Evolutionary conservation across 1,140 invertebrate species (phyloP), one percentile per base, ranked within the genome.

Genomic region (Cylas formicarius): DNA sequence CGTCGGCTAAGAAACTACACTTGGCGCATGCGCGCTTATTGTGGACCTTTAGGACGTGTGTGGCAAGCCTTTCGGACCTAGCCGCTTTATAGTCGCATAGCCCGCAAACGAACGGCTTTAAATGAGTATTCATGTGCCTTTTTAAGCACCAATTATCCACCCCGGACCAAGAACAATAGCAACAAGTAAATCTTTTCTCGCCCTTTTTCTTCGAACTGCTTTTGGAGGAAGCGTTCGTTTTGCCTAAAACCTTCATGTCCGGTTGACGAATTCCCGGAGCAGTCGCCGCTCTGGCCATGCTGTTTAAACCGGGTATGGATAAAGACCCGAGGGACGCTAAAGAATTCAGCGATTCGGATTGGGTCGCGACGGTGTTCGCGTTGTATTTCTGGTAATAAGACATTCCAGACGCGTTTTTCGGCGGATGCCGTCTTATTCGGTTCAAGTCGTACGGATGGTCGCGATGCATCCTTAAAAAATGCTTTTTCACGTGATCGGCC

Each of bases 401-500:
- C 62, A 67, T 67, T 22, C 66, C 66, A 20, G 64, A 67, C 17
- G 67, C 61, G 37, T 68, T 68, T 54, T 75, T 75, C 3, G 66
- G 65, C 42, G 67, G 66, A 46, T 74, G 68, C 48, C 76, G 72
- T 40, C 82, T 69, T 50, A 90, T 90, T 57, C 81, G 77, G 52
- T 87, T 83, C n/a, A 90, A 70, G 50, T 90, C 86, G 60, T 92
- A 92, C 1, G 75, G 76, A 58, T 85, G 79, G 46, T 91, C 89
- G 4, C 85, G 75, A 57, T 92, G 89, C 83, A 93, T 92, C 34
- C 90, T 72, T 23, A 89, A 69, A 61, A 92, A 92, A 64, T 94
- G 90, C 58, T 94, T 94, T 63, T 94, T 94, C 16, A 93, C 88
- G 61, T 94, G 90, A 66, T 94, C 90, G n/a, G 89, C 89, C 22